phyloP scores from a whole-genome alignment of 30 jellyfish, hydroid and myxozoan species.

The Chrysaora quinquecirrha region DNA sequence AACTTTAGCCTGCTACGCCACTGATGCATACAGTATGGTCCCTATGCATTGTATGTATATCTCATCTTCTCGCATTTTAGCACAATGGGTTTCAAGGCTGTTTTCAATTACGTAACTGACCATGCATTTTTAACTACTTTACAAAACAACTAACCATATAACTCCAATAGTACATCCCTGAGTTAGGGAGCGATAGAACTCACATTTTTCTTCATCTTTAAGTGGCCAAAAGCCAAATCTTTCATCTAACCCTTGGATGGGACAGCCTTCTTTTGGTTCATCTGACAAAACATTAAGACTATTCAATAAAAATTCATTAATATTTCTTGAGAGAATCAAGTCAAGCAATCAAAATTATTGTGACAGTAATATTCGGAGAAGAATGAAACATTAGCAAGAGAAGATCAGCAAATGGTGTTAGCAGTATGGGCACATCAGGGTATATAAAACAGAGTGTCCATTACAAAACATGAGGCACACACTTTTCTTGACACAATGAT shows the following conservation, averaged over 20 bases:
- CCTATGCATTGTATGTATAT: neutral
- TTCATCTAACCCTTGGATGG: slow-evolving; percentile 1
- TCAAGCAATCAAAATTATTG: neutral
- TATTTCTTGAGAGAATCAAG: neutral
- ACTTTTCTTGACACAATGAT: neutral
- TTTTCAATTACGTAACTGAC: neutral
- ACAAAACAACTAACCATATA: neutral
- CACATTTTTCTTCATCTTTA: neutral
- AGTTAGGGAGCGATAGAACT: neutral
- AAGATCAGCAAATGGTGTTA: neutral
- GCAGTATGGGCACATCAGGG: slow-evolving; percentile 3
- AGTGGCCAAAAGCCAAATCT: neutral
- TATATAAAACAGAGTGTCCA: neutral
- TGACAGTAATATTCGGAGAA: neutral
- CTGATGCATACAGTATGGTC: neutral
- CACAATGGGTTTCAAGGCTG: slow-evolving; percentile 1
- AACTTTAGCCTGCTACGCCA: neutral
- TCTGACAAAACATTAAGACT: neutral
- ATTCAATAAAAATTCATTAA: neutral
- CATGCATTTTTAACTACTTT: neutral
- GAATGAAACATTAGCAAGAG: neutral
- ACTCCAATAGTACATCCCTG: neutral
- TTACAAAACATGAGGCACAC: neutral
- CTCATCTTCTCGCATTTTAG: neutral
- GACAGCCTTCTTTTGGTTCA: neutral